Base-by-base conservation (phyloP, 1,140 invertebrate species). In the Brachionus rubens region DNA sequence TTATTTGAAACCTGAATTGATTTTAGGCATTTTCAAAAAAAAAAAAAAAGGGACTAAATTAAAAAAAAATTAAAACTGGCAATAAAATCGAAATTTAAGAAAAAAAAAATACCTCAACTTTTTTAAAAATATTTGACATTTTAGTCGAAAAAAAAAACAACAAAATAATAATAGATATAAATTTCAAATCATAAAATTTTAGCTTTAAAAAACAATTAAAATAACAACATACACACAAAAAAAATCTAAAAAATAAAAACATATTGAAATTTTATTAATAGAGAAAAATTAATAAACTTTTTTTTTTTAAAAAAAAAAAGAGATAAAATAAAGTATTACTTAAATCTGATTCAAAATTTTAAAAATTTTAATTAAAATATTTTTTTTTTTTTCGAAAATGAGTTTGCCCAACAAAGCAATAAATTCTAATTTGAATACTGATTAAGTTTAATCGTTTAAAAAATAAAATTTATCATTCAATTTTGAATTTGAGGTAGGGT, bases 401-500 rank as follows among this genome's bases (percentile, higher is more conserved):
- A 30, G 30, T 59, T 59, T 59, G 30, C 26, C 36, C 19, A 59
- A 33, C 52, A 54, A 59, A 59, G 54, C 54, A 36, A 59, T 59
- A 59, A 59, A 59, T 59, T 59, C 54, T 59, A 59, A 59, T 59
- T 59, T 59, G 54, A 59, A 59, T 59, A 59, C 54, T 59, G 54
- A 59, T 59, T 59, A 59, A 33, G 54, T 59, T 30, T 59, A 59
- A 59, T 59, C 54, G 54, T 59, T 59, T 19, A 16, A 3, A 36
- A 36, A 36, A 5, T 36, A 36, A 36, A 36, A 36, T 59, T 36
- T 36, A 33, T 59, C 36, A 59, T 59, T 30, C 33, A 33, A 33
- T 59, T 33, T 59, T 59, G 54, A 59, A 59, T 33, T 30, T 28
- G 36, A 36, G 9, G 9, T 5, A 36, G n/a, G n/a, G n/a, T n/a